Percentiles rank a stretch among this genome's conserved stretches.
These are phyloP conservation scores for Ptilorrhoa leucosticta DNA, from an alignment of 2,113 vertebrate genomes.

Conservation along the genomic window DNA sequence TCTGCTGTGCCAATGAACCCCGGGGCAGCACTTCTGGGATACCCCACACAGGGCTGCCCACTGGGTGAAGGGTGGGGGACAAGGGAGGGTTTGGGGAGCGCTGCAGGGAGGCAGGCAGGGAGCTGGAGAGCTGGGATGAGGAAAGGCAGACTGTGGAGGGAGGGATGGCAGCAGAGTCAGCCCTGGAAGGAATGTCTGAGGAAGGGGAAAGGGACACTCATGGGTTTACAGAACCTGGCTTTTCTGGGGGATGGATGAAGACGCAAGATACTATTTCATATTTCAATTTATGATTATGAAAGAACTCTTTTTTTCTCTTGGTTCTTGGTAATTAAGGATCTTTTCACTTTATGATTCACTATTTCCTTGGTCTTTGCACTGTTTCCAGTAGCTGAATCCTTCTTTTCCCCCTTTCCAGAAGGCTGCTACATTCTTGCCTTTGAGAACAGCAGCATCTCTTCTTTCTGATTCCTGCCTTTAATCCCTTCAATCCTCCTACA, in stretches of 20 bases:
- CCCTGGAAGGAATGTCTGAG: background rate
- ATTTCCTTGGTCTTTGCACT: background rate
- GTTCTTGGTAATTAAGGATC: background rate
- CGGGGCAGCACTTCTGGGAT: rapidly evolving
- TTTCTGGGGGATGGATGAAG: background rate
- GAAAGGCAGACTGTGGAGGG: rapidly evolving
- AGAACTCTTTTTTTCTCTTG: background rate
- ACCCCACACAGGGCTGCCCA: rapidly evolving
- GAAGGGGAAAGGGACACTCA: background rate
- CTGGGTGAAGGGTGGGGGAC: rapidly evolving
- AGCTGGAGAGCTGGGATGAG: background rate
- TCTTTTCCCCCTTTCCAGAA: background rate
- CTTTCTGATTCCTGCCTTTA: background rate
- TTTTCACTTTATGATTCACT: background rate
- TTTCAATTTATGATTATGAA: background rate
- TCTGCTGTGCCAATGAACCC: rapidly evolving
- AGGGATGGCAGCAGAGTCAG: background rate
- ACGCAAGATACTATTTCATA: rapidly evolving
- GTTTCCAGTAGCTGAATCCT: background rate
- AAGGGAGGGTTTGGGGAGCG: rapidly evolving
- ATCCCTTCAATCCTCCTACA: background rate
- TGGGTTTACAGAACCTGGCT: background rate
- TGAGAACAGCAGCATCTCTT: background rate
- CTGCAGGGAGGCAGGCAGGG: background rate
- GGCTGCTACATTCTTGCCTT: background rate